Conservation (phyloP, 2,113 vertebrate genomes). For the Pseudopodoces humilis region DNA sequence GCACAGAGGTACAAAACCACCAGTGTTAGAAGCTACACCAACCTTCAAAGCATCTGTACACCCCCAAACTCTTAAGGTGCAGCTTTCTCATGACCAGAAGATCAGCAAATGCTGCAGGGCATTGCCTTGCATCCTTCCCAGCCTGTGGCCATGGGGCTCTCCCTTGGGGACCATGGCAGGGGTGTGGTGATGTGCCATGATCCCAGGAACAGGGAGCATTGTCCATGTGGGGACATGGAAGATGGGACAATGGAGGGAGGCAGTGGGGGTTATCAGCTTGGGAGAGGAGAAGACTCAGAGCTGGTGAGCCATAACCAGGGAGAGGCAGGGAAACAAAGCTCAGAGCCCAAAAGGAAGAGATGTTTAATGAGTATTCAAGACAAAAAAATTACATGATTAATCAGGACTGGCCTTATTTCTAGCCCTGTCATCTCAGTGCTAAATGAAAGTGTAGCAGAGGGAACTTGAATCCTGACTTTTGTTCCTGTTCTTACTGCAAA, state of each 20-base stretch:
- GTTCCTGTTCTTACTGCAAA: not conserved
- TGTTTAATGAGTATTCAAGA: not conserved
- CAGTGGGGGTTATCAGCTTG: not conserved
- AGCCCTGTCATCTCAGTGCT: not conserved
- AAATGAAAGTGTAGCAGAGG: not conserved
- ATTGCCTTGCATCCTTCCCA: not conserved
- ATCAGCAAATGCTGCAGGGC: not conserved
- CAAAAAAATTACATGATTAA: not conserved
- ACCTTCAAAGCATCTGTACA: not conserved
- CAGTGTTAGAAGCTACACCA: not conserved
- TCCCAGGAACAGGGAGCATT: not conserved
- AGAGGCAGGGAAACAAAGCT: not conserved
- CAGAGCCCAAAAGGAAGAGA: not conserved
- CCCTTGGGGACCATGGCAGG: rapidly evolving
- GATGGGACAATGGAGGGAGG: rapidly evolving
- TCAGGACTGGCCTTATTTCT: not conserved
- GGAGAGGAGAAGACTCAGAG: not conserved
- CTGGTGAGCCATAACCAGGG: not conserved
- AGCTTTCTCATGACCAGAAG: not conserved
- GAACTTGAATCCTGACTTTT: not conserved
- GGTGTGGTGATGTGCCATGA: rapidly evolving
- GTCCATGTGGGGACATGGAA: not conserved
- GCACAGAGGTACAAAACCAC: not conserved
- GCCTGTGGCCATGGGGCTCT: rapidly evolving
- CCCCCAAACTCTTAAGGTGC: rapidly evolving